Evolutionary conservation across 2,113 vertebrate genomes (phyloP).

Genomic region (Odontesthes bonariensis): DNA sequence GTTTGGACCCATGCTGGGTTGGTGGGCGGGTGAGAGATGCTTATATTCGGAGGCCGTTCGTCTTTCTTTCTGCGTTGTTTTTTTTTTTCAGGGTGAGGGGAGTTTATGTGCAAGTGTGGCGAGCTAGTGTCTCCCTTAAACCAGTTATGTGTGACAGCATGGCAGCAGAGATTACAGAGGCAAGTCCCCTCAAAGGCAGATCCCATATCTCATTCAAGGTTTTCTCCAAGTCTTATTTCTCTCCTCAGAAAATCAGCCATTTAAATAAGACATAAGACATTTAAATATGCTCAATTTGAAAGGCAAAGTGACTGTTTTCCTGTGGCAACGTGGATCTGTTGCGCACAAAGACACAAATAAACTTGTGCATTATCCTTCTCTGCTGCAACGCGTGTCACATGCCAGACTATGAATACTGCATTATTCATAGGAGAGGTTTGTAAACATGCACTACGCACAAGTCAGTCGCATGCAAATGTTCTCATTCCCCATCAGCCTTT

Average conservation of each 20-base stretch:
- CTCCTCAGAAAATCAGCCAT: neutral
- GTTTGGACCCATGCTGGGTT: constrained; percentile 57
- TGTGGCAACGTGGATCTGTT: neutral
- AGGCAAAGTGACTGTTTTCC: constrained; percentile 9
- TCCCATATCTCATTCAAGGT: constrained; percentile 24
- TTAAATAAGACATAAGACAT: too few species aligned
- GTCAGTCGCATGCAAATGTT: neutral
- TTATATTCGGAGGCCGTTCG: constrained; percentile 34
- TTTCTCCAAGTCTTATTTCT: neutral
- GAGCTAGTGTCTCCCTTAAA: constrained; percentile 36
- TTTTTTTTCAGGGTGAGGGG: constrained; percentile 37
- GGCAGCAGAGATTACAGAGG: constrained; percentile 36
- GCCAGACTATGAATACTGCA: neutral
- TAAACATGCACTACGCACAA: neutral
- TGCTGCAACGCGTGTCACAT: too few species aligned
- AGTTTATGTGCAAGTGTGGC: constrained; percentile 9
- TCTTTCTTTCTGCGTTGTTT: constrained; percentile 36
- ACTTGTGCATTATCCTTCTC: neutral
- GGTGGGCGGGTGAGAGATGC: constrained; percentile 68
- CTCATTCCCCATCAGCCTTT: constrained; percentile 28
- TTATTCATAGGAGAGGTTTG: constrained; percentile 7
- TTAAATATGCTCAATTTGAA: constrained; percentile 34
- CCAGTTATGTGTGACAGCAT: constrained; percentile 39
- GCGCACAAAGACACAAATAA: neutral
- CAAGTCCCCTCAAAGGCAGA: constrained; percentile 15